A percentile compares a stretch with the other conserved stretches of the same genome.
Conservation (phyloP, 1,140 invertebrate species). For the Papilio glaucus region DNA sequence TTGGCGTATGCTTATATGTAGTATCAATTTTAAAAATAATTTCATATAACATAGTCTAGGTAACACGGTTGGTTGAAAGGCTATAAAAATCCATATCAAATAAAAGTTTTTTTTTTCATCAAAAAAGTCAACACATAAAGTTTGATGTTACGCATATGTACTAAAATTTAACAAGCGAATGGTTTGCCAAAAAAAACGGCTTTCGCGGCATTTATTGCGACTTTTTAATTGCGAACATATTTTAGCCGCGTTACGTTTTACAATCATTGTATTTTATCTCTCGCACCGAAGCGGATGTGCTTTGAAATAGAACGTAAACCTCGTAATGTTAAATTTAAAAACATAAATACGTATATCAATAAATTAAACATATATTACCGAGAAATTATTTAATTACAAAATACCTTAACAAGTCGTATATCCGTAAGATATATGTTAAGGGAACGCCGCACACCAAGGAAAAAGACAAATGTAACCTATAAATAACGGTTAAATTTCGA, state of each 20-base stretch:
- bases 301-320: not conserved
- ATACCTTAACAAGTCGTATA: too few relatives aligned
- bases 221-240: slow-evolving; percentile 28
- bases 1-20: not conserved
- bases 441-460: too few relatives aligned
- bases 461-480: too few relatives aligned
- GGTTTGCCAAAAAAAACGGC: slow-evolving; percentile 37
- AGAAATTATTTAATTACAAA: too few relatives aligned
- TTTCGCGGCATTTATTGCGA: slow-evolving; percentile 36
- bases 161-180: slow-evolving; percentile 37
- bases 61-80: not conserved
- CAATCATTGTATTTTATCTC: slow-evolving; percentile 30
- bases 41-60: not conserved
- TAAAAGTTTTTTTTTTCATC: slow-evolving; percentile 12
- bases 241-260: slow-evolving; percentile 20
- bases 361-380: not conserved
- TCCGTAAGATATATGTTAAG: too few relatives aligned
- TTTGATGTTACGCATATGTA: slow-evolving; percentile 20
- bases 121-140: slow-evolving; percentile 7
- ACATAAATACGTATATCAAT: too few relatives aligned
- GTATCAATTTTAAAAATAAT: slow-evolving; percentile 15
- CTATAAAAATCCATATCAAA: slow-evolving; percentile 6
- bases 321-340: not conserved
- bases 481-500: too few relatives aligned
- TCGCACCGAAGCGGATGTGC: slow-evolving; percentile 2